These are phyloP conservation scores for Odontamblyopus rebecca DNA, from an alignment of 2,797 vertebrate species.

Conservation along the genomic window DNA sequence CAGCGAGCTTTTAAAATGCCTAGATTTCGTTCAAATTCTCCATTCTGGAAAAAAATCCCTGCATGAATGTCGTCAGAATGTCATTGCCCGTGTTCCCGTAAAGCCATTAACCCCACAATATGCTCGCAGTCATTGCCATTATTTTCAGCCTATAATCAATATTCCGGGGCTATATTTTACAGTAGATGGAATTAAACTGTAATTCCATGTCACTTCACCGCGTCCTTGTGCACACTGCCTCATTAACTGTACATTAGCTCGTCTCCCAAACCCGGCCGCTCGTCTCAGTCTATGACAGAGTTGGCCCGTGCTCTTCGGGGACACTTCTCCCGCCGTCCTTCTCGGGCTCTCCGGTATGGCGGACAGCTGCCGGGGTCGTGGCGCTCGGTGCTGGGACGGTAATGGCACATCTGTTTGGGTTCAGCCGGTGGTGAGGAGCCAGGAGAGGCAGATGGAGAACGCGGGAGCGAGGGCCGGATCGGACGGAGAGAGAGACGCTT, in stretches of 20 bases:
- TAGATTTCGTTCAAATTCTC: not conserved
- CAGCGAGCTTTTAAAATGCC: no score
- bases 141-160: slow-evolving; percentile 10
- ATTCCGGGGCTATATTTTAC: not conserved
- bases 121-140: not conserved
- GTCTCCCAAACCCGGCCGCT: not conserved
- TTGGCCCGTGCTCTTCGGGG: slow-evolving; percentile 49
- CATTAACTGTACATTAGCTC: slow-evolving; percentile 39
- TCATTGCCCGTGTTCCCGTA: not conserved
- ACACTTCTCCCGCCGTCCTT: slow-evolving; percentile 62
- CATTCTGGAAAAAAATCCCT: not conserved
- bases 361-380: slow-evolving; percentile 72
- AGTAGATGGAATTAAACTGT: slow-evolving; percentile 18
- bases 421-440: slow-evolving; percentile 52
- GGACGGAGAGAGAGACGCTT: slow-evolving; percentile 54
- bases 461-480: slow-evolving; percentile 60
- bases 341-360: slow-evolving; percentile 51
- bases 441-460: slow-evolving; percentile 72
- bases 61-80: not conserved
- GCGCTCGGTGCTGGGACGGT: slow-evolving; percentile 52
- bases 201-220: not conserved
- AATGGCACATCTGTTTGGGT: slow-evolving; percentile 74
- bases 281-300: slow-evolving; percentile 32
- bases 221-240: slow-evolving; percentile 16
- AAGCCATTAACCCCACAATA: slow-evolving; percentile 7